These are phyloP conservation scores for Melanerpes formicivorus DNA, from an alignment of 2,113 vertebrate species.

Conservation along the genomic window DNA sequence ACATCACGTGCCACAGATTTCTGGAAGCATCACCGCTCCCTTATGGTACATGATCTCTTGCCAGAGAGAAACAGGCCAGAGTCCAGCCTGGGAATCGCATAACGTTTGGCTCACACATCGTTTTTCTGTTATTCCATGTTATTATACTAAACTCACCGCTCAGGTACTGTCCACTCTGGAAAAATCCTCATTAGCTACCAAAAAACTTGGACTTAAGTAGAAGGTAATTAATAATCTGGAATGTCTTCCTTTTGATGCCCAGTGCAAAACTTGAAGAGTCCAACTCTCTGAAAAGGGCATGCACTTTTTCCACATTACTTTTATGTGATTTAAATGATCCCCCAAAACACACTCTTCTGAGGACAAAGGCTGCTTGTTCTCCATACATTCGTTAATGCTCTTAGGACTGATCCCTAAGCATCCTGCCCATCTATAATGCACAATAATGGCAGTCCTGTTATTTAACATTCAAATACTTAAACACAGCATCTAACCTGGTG, in stretches of 20 bases:
- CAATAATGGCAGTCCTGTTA: not conserved
- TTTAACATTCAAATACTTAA: not conserved
- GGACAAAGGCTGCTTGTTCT: not conserved
- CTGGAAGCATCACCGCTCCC: constrained; percentile 60
- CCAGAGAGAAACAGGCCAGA: constrained; percentile 58
- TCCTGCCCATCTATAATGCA: not conserved
- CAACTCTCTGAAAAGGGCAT: not conserved
- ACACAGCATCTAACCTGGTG: not conserved
- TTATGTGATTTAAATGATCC: not conserved
- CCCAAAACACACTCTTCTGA: fast-evolving
- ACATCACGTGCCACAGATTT: constrained; percentile 38
- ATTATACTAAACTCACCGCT: not conserved
- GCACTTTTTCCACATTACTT: not conserved
- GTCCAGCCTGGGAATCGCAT: constrained; percentile 49
- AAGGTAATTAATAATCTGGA: not conserved
- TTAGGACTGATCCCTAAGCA: not conserved
- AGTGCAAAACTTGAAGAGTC: not conserved
- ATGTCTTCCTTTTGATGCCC: not conserved
- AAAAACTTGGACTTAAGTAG: not conserved
- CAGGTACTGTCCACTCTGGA: constrained; percentile 29
- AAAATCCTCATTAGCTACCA: not conserved
- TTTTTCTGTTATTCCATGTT: not conserved
- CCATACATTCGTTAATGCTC: not conserved
- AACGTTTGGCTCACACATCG: not conserved
- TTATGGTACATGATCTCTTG: constrained; percentile 30